Conservation (phyloP, 2,797 vertebrate species). For the Erethizon dorsatum region DNA sequence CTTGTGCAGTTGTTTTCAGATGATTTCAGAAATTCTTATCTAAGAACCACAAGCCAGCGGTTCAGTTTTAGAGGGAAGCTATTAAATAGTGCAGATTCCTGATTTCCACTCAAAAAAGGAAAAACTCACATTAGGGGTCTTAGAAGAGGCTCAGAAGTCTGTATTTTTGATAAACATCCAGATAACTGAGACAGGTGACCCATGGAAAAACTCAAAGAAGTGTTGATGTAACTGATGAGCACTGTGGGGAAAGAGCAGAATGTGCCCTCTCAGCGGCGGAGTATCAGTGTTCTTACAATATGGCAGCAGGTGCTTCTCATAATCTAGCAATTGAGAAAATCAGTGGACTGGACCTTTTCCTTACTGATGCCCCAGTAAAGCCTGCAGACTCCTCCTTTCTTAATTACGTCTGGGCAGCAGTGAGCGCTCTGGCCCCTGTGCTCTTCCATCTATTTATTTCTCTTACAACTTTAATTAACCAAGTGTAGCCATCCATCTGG, state of each 20-base stretch:
- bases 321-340: constrained; percentile 43
- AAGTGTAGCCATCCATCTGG: constrained; percentile 69
- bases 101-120: not conserved
- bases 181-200: constrained; percentile 39
- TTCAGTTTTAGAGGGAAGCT: constrained; percentile 16
- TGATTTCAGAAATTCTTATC: constrained; percentile 45
- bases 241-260: not conserved
- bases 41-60: not conserved
- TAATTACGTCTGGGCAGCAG: constrained; percentile 68
- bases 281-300: not conserved
- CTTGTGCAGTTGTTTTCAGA: constrained; percentile 25
- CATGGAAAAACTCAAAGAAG: not conserved
- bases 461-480: constrained; percentile 69
- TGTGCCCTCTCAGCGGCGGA: not conserved
- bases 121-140: not conserved
- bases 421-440: not conserved
- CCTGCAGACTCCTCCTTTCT: constrained; percentile 47
- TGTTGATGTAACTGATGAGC: not conserved
- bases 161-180: constrained; percentile 57
- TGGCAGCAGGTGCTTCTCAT: not conserved
- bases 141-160: not conserved
- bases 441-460: constrained; percentile 69
- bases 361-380: constrained; percentile 28
- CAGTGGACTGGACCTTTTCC: constrained; percentile 14
- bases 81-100: not conserved